Conservation (phyloP, 2,888 invertebrate species). For the Gnatocerus cornutus region DNA sequence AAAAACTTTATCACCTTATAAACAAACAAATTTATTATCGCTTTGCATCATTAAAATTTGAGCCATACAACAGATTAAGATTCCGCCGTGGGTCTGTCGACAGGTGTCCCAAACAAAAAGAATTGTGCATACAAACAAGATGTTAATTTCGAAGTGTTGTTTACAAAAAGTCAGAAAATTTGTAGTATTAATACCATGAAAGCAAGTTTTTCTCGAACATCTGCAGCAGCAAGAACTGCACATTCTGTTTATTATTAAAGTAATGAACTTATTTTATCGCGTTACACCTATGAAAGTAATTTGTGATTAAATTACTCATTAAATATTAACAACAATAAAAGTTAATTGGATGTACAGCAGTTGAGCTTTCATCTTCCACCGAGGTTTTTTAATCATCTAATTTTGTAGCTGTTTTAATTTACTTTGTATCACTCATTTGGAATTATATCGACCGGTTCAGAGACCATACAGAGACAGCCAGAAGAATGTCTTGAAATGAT, state of each 20-base stretch:
- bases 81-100: conserved; percentile 23
- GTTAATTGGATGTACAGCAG: conserved; percentile 9
- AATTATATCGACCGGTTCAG: conserved; percentile 21
- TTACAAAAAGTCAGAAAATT: not conserved
- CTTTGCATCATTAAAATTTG: conserved; percentile 19
- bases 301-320: conserved; percentile 19
- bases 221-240: not conserved
- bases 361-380: conserved; percentile 9
- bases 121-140: conserved; percentile 22
- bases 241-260: not conserved
- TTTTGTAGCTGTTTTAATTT: conserved; percentile 13
- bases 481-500: no score
- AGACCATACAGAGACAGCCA: not conserved
- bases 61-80: conserved; percentile 28
- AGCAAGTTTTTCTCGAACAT: not conserved
- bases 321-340: conserved; percentile 1
- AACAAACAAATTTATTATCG: conserved; percentile 24
- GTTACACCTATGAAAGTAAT: conserved; percentile 16
- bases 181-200: not conserved
- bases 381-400: conserved; percentile 16
- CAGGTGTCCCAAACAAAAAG: conserved; percentile 27
- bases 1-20: conserved; percentile 1
- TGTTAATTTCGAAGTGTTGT: conserved; percentile 9
- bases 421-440: conserved; percentile 3
- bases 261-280: not conserved